Conservation (phyloP, 2,113 vertebrate genomes). For the Pterophyllum scalare region DNA sequence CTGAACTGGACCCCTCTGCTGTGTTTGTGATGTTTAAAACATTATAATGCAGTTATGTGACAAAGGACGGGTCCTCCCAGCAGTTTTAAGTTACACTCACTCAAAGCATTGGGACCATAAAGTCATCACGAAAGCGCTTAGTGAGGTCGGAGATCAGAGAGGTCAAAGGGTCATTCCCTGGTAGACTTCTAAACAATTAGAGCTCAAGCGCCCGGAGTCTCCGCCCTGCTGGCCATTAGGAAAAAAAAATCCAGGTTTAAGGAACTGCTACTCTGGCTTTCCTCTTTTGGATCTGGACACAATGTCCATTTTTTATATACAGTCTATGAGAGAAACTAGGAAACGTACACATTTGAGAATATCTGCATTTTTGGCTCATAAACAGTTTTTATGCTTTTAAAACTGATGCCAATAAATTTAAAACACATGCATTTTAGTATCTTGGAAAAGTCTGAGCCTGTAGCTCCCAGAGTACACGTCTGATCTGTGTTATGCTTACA, state of each 20-base stretch:
- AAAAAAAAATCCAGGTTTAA: not conserved
- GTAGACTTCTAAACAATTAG: not conserved
- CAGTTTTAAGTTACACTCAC: fast-evolving
- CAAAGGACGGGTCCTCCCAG: not conserved
- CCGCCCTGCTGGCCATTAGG: not conserved
- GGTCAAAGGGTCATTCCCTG: not conserved
- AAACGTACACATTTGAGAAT: not conserved
- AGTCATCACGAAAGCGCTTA: fast-evolving
- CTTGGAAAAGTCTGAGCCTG: not conserved
- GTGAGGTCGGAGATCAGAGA: not conserved
- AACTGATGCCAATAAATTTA: no score
- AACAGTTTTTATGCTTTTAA: no score
- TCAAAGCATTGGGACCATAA: not conserved
- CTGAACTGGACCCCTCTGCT: not conserved
- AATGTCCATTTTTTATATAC: not conserved
- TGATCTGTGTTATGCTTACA: not conserved
- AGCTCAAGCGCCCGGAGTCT: not conserved
- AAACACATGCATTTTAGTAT: fast-evolving
- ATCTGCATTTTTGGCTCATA: no score
- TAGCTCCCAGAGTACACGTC: not conserved
- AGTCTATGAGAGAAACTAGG: not conserved
- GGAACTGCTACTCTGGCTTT: not conserved
- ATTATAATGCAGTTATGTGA: not conserved
- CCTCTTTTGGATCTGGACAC: fast-evolving
- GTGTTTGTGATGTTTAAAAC: fast-evolving